Evolutionary conservation across 35 echinoderm and acorn worm genomes (phyloP).

Genomic region (Heliocidaris erythrogramma): DNA sequence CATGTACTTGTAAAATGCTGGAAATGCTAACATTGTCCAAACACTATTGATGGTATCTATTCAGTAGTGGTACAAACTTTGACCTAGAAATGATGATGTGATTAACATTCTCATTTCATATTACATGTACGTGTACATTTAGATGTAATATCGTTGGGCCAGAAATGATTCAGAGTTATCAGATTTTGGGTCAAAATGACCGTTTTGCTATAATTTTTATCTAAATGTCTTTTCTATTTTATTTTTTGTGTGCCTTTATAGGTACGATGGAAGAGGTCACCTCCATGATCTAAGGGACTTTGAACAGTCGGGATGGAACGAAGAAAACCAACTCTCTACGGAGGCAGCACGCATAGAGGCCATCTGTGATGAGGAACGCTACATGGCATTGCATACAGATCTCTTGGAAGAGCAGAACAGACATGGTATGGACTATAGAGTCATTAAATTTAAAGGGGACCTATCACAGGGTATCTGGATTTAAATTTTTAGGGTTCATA

Average conservation of each 20-base stretch:
- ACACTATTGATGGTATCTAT: too few relatives aligned
- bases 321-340: slow-evolving; percentile 62
- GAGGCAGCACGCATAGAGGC: slow-evolving; percentile 88
- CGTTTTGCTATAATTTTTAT: not conserved
- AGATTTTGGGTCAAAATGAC: too few relatives aligned
- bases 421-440: slow-evolving; percentile 69
- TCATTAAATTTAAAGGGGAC: not conserved
- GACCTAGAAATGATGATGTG: too few relatives aligned
- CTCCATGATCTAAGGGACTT: slow-evolving; percentile 81
- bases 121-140: too few relatives aligned
- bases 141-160: too few relatives aligned
- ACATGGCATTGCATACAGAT: slow-evolving; percentile 89
- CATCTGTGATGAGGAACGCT: slow-evolving; percentile 91
- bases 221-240: not conserved
- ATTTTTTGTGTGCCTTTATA: slow-evolving; percentile 22
- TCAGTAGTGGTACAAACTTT: too few relatives aligned
- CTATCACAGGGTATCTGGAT: not conserved
- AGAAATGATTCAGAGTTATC: too few relatives aligned
- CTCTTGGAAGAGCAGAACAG: slow-evolving; percentile 84
- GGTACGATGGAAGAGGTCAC: slow-evolving; percentile 93
- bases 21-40: too few relatives aligned
- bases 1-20: too few relatives aligned
- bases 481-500: too few relatives aligned
- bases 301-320: slow-evolving; percentile 69
- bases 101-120: too few relatives aligned